phyloP scores from a whole-genome alignment of 1,140 invertebrate species.

The Fragariocoptes setiger region DNA sequence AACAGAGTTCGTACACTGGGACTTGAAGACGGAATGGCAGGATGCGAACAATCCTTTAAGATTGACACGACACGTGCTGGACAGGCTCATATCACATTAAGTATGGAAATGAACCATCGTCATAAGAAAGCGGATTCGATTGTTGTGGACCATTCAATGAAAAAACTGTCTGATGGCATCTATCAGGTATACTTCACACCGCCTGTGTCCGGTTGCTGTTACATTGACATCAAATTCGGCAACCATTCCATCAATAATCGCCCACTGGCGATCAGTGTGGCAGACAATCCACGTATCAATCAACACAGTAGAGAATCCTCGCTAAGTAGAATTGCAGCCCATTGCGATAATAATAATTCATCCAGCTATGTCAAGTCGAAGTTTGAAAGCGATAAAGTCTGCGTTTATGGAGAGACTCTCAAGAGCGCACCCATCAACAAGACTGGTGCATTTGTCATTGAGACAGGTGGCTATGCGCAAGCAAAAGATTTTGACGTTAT shows the following conservation, averaged over 20 bases:
- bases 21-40: constrained; percentile 40
- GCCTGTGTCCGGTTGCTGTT: constrained; percentile 38
- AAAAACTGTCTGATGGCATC: constrained; percentile 22
- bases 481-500: constrained; percentile 35
- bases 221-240: constrained; percentile 42
- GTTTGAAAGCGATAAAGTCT: too few species aligned
- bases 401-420: constrained; percentile 39
- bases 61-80: constrained; percentile 15
- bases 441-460: constrained; percentile 52
- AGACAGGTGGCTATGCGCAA: constrained; percentile 38
- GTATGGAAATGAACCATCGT: constrained; percentile 39
- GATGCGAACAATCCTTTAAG: constrained; percentile 42
- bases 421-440: constrained; percentile 46
- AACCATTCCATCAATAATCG: too few species aligned
- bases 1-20: constrained; percentile 39
- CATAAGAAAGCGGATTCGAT: constrained; percentile 40
- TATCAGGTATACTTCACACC: constrained; percentile 51
- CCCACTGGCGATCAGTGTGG: too few species aligned
- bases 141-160: constrained; percentile 33
- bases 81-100: constrained; percentile 12
- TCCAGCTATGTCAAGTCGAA: too few species aligned
- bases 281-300: too few species aligned
- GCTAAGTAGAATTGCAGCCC: too few species aligned
- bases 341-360: too few species aligned
- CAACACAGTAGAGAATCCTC: too few species aligned